A percentile compares a stretch with the other conserved stretches of the same genome.
Conservation (phyloP, 2,797 vertebrate species). For the Periparus ater region DNA sequence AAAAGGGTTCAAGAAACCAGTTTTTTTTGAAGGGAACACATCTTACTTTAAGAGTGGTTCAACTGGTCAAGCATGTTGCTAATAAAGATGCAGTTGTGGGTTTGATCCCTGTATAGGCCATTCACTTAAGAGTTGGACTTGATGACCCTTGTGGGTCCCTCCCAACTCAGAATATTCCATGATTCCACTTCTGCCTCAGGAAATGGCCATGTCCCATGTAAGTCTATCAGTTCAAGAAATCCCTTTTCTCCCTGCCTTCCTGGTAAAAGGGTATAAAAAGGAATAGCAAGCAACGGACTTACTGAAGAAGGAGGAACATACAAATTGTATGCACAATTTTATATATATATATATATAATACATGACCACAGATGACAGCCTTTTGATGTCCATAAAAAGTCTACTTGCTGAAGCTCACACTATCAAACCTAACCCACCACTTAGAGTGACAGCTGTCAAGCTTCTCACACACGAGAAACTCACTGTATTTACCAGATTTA, state of each 20-base stretch:
- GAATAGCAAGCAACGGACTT: neutral
- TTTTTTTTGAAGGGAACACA: neutral
- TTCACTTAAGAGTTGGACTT: neutral
- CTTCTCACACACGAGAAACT: neutral
- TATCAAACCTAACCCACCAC: rapidly evolving
- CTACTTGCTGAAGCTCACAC: neutral
- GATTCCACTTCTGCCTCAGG: neutral
- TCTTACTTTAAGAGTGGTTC: neutral
- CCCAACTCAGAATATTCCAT: neutral
- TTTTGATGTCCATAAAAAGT: neutral
- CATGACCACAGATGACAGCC: neutral
- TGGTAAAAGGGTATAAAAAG: neutral
- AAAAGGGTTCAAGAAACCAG: neutral
- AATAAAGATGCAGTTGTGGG: neutral
- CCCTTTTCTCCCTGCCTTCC: neutral
- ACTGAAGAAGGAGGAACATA: neutral
- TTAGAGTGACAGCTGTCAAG: neutral
- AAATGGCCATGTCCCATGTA: neutral
- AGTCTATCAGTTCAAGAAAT: neutral
- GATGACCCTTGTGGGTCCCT: neutral
- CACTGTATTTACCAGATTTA: neutral
- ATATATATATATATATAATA: neutral
- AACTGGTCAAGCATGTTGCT: neutral
- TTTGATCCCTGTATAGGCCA: neutral
- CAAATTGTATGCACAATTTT: neutral